Conservation (phyloP, 2,888 invertebrate species). For the Sepiola atlantica region DNA sequence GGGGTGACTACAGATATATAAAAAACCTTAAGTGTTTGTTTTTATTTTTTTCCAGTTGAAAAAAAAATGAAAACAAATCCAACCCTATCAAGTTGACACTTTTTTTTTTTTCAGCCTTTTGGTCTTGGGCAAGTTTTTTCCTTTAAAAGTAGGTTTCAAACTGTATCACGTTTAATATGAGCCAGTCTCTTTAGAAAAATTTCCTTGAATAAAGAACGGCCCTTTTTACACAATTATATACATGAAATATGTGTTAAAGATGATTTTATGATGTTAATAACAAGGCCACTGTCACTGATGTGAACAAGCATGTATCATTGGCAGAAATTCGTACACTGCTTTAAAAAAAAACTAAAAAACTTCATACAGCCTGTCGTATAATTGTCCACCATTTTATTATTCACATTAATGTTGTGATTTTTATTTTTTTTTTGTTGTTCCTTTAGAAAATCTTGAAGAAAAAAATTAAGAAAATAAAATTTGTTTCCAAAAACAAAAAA, state of each 20-base stretch:
- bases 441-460: neutral
- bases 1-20: neutral
- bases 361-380: neutral
- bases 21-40: neutral
- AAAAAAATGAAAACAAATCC: neutral
- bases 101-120: neutral
- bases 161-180: neutral
- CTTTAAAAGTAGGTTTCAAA: neutral
- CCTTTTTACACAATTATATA: neutral
- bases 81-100: neutral
- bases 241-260: neutral
- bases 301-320: neutral
- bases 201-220: neutral
- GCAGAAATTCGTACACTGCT: neutral
- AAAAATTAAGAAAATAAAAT: too few species aligned
- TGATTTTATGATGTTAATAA: neutral
- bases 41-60: neutral
- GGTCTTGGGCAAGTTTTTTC: neutral
- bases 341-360: neutral
- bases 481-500: too few species aligned
- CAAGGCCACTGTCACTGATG: neutral
- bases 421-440: too few species aligned
- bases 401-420: neutral
- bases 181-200: neutral
- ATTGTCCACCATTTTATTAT: neutral